These are phyloP conservation scores for Drosophila picticornis DNA, from an alignment of 2,888 invertebrate genomes.

Conservation along the genomic window DNA sequence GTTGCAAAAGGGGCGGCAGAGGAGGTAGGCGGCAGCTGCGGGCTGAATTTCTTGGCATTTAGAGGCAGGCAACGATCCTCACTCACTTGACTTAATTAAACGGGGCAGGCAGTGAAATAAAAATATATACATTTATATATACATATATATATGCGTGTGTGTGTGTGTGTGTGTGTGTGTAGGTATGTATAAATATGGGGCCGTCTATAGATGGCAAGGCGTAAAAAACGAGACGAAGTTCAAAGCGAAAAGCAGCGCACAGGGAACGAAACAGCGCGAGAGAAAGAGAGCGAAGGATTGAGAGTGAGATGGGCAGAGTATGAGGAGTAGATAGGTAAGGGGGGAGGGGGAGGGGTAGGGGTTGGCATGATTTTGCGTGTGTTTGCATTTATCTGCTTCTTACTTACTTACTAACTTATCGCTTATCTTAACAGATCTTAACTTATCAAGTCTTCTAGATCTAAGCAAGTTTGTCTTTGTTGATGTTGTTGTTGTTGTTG, in stretches of 20 bases:
- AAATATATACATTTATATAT: conserved; percentile 45
- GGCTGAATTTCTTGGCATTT: conserved; percentile 69
- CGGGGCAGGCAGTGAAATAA: conserved; percentile 67
- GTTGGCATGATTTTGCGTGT: conserved; percentile 18
- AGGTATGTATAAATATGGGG: conserved; percentile 35
- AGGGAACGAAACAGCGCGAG: conserved; percentile 27
- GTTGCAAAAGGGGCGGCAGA: background rate
- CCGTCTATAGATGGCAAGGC: conserved; percentile 53
- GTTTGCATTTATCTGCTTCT: conserved; percentile 22
- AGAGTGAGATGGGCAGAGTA: background rate
- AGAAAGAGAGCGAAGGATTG: background rate
- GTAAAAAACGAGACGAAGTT: conserved; percentile 73
- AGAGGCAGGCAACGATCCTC: conserved; percentile 68
- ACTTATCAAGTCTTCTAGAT: conserved; percentile 32
- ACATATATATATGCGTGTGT: conserved; percentile 9
- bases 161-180: conserved; percentile 25
- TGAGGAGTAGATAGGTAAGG: background rate
- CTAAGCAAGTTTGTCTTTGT: conserved; percentile 5
- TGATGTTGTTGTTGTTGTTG: background rate
- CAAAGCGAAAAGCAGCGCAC: conserved; percentile 60
- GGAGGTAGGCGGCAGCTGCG: conserved; percentile 49
- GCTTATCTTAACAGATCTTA: conserved; percentile 43
- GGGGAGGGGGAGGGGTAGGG: background rate
- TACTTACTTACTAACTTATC: conserved; percentile 21
- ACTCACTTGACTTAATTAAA: conserved; percentile 82